Conservation (phyloP, 2,113 vertebrate genomes). For the Erinaceus europaeus region DNA sequence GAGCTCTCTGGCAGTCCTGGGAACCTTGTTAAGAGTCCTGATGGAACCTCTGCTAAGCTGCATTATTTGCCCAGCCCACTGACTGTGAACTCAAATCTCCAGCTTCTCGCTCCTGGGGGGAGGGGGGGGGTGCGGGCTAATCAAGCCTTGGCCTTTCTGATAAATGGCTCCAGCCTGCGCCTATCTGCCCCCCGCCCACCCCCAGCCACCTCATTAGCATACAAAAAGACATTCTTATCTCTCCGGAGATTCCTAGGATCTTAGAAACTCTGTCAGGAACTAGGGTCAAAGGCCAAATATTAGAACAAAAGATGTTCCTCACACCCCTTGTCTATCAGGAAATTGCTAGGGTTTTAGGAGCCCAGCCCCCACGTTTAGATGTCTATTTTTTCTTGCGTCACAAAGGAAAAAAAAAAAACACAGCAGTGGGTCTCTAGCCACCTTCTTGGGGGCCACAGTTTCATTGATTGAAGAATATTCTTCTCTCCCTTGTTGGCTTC, state of each 20-base stretch:
- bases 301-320: conserved; percentile 17
- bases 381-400: neutral
- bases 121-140: no score
- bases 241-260: neutral
- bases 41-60: no score
- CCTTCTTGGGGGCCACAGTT: neutral
- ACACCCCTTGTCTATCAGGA: neutral
- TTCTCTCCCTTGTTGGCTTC: neutral
- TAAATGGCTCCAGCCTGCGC: neutral
- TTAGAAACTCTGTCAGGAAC: conserved; percentile 26
- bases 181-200: neutral
- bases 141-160: neutral
- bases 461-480: neutral
- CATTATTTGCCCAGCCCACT: no score
- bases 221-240: conserved; percentile 15
- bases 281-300: neutral
- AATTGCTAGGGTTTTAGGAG: neutral
- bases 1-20: no score
- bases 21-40: no score
- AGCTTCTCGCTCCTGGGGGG: no score
- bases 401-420: neutral
- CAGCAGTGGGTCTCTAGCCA: neutral
- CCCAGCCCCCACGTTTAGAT: conserved; percentile 13
- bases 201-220: neutral
- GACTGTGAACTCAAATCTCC: no score